phyloP scores from a whole-genome alignment of 2,888 invertebrate species.

The Hirudinaria manillensis region DNA sequence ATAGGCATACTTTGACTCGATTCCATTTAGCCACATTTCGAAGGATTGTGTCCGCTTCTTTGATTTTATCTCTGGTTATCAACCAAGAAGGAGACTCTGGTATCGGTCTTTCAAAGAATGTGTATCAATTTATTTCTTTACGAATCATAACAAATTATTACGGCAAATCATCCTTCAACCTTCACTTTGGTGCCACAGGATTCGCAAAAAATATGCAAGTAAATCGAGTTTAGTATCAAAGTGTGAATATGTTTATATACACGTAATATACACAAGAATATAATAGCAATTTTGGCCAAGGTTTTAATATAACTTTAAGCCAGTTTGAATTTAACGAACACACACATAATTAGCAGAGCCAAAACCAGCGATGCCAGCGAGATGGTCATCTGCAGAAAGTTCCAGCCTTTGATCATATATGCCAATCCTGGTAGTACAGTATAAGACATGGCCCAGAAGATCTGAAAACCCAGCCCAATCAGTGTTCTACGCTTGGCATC shows the following conservation, averaged over 20 bases:
- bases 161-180: no score
- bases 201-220: no score
- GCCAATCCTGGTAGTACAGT: constrained; percentile 33
- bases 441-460: constrained; percentile 33
- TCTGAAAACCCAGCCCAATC: constrained; percentile 35
- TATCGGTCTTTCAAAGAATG: constrained; percentile 14
- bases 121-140: no score
- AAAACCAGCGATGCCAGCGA: constrained; percentile 26
- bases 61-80: constrained; percentile 41
- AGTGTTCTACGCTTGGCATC: constrained; percentile 34
- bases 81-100: constrained; percentile 47
- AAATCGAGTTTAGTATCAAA: no score
- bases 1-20: constrained; percentile 21
- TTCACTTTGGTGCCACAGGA: no score
- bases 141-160: no score
- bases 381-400: constrained; percentile 34
- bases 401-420: constrained; percentile 36
- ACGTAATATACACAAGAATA: no score
- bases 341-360: neutral
- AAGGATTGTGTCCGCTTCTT: constrained; percentile 41
- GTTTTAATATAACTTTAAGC: no score
- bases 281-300: no score
- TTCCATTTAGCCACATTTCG: constrained; percentile 38
- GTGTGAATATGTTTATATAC: no score
- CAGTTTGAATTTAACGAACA: no score